phyloP scores from a whole-genome alignment of 2,888 invertebrate species.

The Drosophila bunnanda region DNA sequence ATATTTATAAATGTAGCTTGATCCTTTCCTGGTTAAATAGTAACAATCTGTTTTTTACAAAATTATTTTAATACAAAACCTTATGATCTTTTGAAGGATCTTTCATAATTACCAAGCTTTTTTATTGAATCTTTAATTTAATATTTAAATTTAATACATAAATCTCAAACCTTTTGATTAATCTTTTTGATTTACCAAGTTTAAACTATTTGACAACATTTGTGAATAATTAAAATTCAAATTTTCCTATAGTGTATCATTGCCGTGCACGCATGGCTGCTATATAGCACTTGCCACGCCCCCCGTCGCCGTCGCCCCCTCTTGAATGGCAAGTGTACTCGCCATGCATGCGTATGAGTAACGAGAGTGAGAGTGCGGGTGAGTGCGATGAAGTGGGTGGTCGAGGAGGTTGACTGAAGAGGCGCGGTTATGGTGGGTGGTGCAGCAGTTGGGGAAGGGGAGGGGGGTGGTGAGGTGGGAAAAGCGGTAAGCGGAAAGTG shows the following conservation, averaged over 20 bases:
- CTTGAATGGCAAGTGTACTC: conserved; percentile 73
- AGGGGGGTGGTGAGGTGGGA: background rate
- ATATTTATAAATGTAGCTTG: background rate
- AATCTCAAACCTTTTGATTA: background rate
- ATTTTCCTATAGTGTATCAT: conserved; percentile 2
- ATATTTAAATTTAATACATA: background rate
- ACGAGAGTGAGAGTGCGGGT: conserved; percentile 43
- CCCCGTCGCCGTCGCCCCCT: conserved; percentile 25
- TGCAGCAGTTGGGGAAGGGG: conserved; percentile 22
- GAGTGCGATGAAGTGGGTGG: conserved; percentile 11
- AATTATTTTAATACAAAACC: background rate
- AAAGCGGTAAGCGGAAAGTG: background rate
- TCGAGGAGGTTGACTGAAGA: conserved; percentile 5
- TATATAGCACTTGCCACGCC: conserved; percentile 66
- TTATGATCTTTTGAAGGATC: background rate
- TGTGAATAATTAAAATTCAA: background rate
- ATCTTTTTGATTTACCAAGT: rapidly evolving
- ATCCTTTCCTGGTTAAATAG: background rate
- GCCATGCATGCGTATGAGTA: conserved; percentile 78
- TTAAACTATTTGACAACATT: background rate
- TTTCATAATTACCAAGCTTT: background rate
- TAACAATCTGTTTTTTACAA: too few species aligned
- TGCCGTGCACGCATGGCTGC: conserved; percentile 62
- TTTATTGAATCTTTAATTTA: background rate
- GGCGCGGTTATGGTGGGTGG: conserved; percentile 29